Evolutionary conservation across 2,797 vertebrate genomes (phyloP).

Genomic region (Leptoclinus maculatus): DNA sequence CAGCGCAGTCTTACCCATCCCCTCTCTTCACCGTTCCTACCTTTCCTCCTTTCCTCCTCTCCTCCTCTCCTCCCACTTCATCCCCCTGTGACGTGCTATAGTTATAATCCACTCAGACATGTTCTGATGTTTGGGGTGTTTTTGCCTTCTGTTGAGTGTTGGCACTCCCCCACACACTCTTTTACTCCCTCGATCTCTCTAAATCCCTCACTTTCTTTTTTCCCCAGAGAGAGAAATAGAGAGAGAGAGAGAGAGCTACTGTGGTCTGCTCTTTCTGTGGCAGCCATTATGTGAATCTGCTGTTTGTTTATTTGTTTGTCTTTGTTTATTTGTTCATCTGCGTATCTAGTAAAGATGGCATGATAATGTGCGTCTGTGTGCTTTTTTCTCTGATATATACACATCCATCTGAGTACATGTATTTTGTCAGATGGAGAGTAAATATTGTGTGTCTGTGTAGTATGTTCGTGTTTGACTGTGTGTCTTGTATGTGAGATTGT

Average conservation of each 20-base stretch:
- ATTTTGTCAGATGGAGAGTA: conserved; percentile 41
- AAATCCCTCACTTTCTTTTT: conserved; percentile 61
- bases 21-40: neutral
- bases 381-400: conserved; percentile 18
- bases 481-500: conserved; percentile 10
- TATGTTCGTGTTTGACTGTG: neutral
- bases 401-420: conserved; percentile 32
- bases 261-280: conserved; percentile 50
- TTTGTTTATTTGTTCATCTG: conserved; percentile 53
- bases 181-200: conserved; percentile 31
- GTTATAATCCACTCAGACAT: conserved; percentile 74
- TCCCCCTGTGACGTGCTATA: conserved; percentile 57
- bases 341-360: conserved; percentile 33
- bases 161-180: conserved; percentile 64
- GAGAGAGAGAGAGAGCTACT: conserved; percentile 18
- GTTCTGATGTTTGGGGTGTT: conserved; percentile 55
- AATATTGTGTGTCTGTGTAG: conserved; percentile 24
- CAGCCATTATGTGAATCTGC: conserved; percentile 68
- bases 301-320: conserved; percentile 66
- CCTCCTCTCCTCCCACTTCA: conserved; percentile 14
- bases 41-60: neutral
- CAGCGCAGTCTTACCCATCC: conserved; percentile 14
- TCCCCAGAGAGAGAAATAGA: conserved; percentile 39
- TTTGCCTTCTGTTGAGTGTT: conserved; percentile 56
- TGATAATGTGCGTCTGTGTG: conserved; percentile 29